Evolutionary conservation across 2,113 vertebrate species (phyloP).

Genomic region (Notarius quadriscutis): DNA sequence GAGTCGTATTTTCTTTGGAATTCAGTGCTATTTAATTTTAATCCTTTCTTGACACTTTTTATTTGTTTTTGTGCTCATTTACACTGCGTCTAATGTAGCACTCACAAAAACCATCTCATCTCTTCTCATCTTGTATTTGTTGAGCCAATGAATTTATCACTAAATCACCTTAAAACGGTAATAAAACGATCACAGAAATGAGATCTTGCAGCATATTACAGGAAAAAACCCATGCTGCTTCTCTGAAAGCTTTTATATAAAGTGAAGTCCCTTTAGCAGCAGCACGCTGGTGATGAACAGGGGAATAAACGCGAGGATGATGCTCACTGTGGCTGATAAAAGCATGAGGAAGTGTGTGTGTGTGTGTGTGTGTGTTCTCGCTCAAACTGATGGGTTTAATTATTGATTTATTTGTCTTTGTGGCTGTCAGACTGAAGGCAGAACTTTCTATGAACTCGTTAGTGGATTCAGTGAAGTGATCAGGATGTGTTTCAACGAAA

Average conservation of each 20-base stretch:
- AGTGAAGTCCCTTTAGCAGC: background rate
- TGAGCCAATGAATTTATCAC: background rate
- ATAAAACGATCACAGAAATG: background rate
- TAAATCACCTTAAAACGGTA: background rate
- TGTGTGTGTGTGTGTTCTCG: no score
- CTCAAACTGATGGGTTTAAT: background rate
- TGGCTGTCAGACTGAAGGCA: background rate
- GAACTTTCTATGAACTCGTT: background rate
- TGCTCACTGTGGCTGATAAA: background rate
- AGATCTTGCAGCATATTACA: background rate
- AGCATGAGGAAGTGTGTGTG: background rate
- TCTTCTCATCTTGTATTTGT: background rate
- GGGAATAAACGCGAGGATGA: background rate
- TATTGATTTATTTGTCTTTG: background rate
- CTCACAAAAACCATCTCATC: background rate
- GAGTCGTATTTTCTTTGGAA: background rate
- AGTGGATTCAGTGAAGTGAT: background rate
- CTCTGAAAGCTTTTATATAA: background rate
- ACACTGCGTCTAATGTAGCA: no score
- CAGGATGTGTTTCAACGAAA: background rate
- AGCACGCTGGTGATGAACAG: background rate
- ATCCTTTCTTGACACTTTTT: background rate
- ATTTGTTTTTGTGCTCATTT: background rate
- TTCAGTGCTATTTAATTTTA: background rate
- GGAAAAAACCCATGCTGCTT: background rate